phyloP scores from a whole-genome alignment of 2,888 invertebrate genomes.

The Nemoura dubitans region DNA sequence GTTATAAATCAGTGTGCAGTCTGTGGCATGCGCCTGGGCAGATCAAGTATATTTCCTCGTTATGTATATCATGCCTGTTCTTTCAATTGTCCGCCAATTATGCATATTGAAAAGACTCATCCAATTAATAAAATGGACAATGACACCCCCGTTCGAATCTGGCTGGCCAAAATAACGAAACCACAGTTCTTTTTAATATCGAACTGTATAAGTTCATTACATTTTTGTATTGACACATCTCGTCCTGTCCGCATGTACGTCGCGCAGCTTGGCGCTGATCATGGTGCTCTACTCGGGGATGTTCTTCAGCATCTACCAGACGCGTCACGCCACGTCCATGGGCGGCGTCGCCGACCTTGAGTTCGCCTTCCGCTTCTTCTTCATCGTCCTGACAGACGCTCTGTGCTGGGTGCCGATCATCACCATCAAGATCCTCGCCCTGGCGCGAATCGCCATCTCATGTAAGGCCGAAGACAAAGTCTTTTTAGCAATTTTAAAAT shows the following conservation, averaged over 20 bases:
- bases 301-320: conserved; percentile 70
- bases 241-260: conserved; percentile 52
- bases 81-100: too few relatives aligned
- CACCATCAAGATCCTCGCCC: conserved; percentile 69
- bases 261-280: conserved; percentile 65
- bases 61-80: too few relatives aligned
- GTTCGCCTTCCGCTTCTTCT: conserved; percentile 73
- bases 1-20: too few relatives aligned
- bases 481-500: background rate
- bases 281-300: conserved; percentile 69
- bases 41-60: too few relatives aligned
- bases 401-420: conserved; percentile 77
- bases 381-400: conserved; percentile 76
- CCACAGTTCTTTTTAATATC: too few relatives aligned
- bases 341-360: conserved; percentile 68
- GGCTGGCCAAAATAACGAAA: too few relatives aligned
- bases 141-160: too few relatives aligned
- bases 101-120: too few relatives aligned
- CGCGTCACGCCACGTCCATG: conserved; percentile 68
- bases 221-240: too few relatives aligned
- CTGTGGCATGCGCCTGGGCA: too few relatives aligned
- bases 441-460: conserved; percentile 65
- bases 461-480: conserved; percentile 63
- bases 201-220: too few relatives aligned
- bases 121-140: too few relatives aligned